Base-by-base conservation (phyloP, 2,888 invertebrate genomes). In the Oxycera nigricornis region DNA sequence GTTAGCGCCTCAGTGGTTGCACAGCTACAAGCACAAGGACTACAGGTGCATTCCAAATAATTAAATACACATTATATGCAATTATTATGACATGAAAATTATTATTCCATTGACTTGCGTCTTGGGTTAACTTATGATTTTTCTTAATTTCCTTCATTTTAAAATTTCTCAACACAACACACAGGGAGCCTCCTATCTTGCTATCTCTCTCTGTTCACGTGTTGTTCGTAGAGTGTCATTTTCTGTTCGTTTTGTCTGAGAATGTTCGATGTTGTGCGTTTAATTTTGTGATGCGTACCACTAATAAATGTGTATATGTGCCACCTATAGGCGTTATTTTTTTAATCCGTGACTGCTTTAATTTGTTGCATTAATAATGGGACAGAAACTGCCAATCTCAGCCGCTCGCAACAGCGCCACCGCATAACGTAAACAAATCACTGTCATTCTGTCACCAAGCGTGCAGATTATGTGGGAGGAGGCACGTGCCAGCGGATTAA, bases 1-100 rank as follows among this genome's bases (percentile, higher is more conserved):
- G 88, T 89, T 77, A 90, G 89, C 83, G 86, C 87, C 17, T 88
- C 88, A 67, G 87, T 88, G 55, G 87, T 89, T 55, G 89, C 88
- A 75, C 90, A 90, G 81, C 85, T 90, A 75, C 84, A 88, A 77
- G 88, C 88, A 1, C 88, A 88, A 78, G 88, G 88, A 11, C 82
- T 88, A 74, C 78, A 79, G 78, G 78, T 79, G 76, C 70, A 73
- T 73, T 24, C 50, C 50, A 28, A 35, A 20, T 59, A 17, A 28
- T 59, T 52, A 50, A 46, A 46, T 46, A 46, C 17, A 17, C 55
- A 55, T 22, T 24, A n/a, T 24, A 24, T 22, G 2, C 17, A 22
- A 55, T 55, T 55, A 55, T 55, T 55, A 9, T 39, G n/a, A n/a
- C n/a, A n/a, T n/a, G n/a, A n/a, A n/a, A n/a, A n/a, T n/a, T n/a